Percentiles rank a stretch among this genome's conserved stretches.
Conservation (phyloP, 2,797 vertebrate genomes). For the Notolepis coatsorum region DNA sequence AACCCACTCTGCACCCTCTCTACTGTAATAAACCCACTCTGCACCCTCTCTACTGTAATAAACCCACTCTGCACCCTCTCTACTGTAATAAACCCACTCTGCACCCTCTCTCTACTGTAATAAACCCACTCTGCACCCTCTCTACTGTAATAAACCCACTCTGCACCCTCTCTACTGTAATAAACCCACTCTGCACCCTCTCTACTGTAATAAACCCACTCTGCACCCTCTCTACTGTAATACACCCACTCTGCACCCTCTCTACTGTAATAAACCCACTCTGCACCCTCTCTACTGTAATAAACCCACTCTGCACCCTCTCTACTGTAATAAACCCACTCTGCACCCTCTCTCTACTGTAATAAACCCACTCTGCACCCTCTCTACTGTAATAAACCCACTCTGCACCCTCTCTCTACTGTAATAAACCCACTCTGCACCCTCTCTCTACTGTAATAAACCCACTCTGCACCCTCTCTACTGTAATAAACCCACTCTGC, state of each 20-base stretch:
- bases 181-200: conserved; percentile 71
- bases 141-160: conserved; percentile 78
- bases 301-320: conserved; percentile 71
- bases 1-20: conserved; percentile 69
- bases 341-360: conserved; percentile 74
- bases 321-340: conserved; percentile 79
- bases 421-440: conserved; percentile 79
- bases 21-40: conserved; percentile 78
- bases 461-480: conserved; percentile 67
- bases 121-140: conserved; percentile 71
- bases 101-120: conserved; percentile 77
- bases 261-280: conserved; percentile 78
- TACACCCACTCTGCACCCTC: conserved; percentile 71
- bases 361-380: conserved; percentile 76
- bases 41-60: conserved; percentile 79
- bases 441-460: conserved; percentile 79
- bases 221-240: conserved; percentile 77
- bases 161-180: conserved; percentile 77
- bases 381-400: conserved; percentile 78
- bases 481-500: conserved; percentile 78
- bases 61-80: conserved; percentile 69
- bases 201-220: conserved; percentile 78
- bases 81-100: conserved; percentile 79
- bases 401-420: conserved; percentile 71
- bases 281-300: conserved; percentile 77